Evolutionary conservation across 2,888 invertebrate species (phyloP), one percentile per base, ranked within the genome.

Genomic region (Pyrochroa serraticornis): DNA sequence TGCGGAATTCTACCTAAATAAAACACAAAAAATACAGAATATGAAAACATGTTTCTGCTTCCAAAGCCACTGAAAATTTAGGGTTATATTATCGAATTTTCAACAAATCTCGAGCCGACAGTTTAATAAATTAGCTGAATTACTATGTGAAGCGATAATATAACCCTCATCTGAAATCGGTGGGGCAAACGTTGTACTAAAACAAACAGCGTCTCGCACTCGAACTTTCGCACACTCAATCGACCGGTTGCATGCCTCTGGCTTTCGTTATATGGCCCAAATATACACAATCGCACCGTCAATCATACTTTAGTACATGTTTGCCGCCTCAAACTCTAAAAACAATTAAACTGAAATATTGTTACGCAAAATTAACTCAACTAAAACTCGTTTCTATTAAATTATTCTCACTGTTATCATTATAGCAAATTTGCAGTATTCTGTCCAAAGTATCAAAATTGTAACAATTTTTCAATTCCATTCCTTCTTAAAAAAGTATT

Each of bases 121-220:
- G 14, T 34, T 48, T 46, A 41, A 38, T 10, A 3, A 7, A 39
- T 42, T 14, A 59, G 59, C n/a, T 54, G 47, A n/a, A 60, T 41
- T 60, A 13, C 44, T 31, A 43, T 57, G 34, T 10, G 36, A n/a
- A 48, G 9, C 42, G 34, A 69, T 71, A 74, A 74, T 68, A 67
- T 74, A 73, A 70, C 71, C 72, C 72, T 60, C 57, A 66, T 69
- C 69, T 67, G 67, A 68, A 69, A 71, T 69, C 63, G 66, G 65
- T 70, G 74, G 73, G 76, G 72, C 77, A 77, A 78, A 77, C 71
- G 69, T 63, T 68, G 73, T 74, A 75, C 77, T 77, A 75, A 75
- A 72, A 65, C 74, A 74, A 48, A 42, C 22, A 50, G 36, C 32
- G 33, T 38, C 12, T 10, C 30, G 14, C 55, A 63, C 14, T 50